Base-by-base conservation (phyloP, 2,888 invertebrate genomes). In the Gordius sp. region DNA sequence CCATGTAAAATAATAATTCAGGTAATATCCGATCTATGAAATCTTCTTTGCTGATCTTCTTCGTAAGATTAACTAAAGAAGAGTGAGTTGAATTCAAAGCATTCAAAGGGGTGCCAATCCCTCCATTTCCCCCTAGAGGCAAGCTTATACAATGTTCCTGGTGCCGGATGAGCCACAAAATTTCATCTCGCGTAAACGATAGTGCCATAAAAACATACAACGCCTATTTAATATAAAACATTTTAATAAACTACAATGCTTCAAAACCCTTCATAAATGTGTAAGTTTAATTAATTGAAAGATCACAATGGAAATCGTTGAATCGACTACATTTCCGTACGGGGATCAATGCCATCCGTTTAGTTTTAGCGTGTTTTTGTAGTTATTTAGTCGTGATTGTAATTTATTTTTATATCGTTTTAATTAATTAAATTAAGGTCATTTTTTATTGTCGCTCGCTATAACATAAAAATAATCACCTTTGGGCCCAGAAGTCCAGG, bases 401-500 rank as follows among this genome's bases (percentile, higher is more conserved):
- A 33, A 13, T 33, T 33, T 33, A 13, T 33, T 33, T 8, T n/a
- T n/a, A n/a, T n/a, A n/a, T n/a, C n/a, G n/a, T n/a, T n/a, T n/a
- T n/a, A n/a, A n/a, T n/a, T n/a, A n/a, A n/a, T n/a, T n/a, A n/a
- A n/a, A n/a, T n/a, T n/a, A n/a, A n/a, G n/a, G n/a, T n/a, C n/a
- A n/a, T n/a, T n/a, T n/a, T n/a, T n/a, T n/a, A n/a, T n/a, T n/a
- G 8, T 56, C 56, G 39, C 18, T 4, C 28, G 20, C 56, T 56
- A 57, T 20, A 13, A 4, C 57, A 23, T 4, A 23, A 13, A 57
- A 8, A 24, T 20, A 58, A n/a, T 56, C 63, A 73, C 72, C 67
- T 99, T 97, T 1, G 97, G 97, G 0, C 97, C 97, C 47, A 99
- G 71, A 24, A 99, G 73, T 1, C 97, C 91, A 1, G 97, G 97